Conservation (phyloP, 2,888 invertebrate species). For the Augiades crinisus region DNA sequence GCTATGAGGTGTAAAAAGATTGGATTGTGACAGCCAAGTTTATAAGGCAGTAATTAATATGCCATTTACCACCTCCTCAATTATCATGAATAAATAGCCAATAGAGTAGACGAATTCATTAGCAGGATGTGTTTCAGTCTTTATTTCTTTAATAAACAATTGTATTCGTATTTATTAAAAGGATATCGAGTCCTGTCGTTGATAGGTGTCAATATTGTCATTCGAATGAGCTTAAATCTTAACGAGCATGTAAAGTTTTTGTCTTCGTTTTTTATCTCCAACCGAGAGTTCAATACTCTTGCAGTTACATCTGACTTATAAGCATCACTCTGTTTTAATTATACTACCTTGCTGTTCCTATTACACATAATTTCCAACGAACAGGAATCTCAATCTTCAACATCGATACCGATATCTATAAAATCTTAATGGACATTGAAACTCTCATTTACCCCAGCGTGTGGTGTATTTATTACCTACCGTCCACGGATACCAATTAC, state of each 20-base stretch:
- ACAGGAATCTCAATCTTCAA: not conserved
- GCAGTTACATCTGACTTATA: not conserved
- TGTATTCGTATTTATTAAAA: not conserved
- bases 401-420: conserved; percentile 2
- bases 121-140: not conserved
- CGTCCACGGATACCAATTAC: conserved; percentile 18
- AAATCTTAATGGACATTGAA: conserved; percentile 9
- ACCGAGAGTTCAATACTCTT: conserved; percentile 7
- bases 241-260: conserved; percentile 11
- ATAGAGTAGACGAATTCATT: conserved; percentile 5
- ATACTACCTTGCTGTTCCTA: not conserved
- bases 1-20: conserved; percentile 12
- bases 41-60: conserved; percentile 16
- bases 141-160: not conserved
- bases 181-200: conserved; percentile 7
- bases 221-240: conserved; percentile 13
- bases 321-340: not conserved
- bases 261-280: conserved; percentile 4
- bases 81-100: not conserved
- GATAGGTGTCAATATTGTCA: conserved; percentile 23
- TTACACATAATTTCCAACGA: not conserved
- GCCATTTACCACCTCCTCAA: conserved; percentile 10
- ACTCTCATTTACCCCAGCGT: conserved; percentile 4
- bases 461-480: conserved; percentile 13
- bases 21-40: conserved; percentile 10